These are phyloP conservation scores for Glyptemys insculpta DNA, from an alignment of 2,797 vertebrate genomes.

Conservation along the genomic window DNA sequence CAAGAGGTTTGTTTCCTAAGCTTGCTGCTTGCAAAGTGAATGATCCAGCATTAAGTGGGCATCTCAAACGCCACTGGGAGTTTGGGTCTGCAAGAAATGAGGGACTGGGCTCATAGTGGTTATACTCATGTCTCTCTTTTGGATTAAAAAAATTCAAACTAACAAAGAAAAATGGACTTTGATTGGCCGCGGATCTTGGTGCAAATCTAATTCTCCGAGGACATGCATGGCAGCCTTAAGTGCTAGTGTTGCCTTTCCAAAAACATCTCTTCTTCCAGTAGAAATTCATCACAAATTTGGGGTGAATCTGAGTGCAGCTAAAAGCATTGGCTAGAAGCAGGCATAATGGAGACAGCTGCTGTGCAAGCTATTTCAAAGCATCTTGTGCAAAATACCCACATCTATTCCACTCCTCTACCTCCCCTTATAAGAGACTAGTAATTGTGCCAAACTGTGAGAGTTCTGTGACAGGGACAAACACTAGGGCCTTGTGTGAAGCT, in stretches of 20 bases:
- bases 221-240: constrained; percentile 6
- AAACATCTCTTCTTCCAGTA: not conserved
- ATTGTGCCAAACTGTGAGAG: not conserved
- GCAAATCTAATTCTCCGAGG: constrained; percentile 28
- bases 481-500: not conserved
- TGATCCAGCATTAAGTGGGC: not conserved
- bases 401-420: not conserved
- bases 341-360: not conserved
- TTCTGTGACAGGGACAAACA: not conserved
- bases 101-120: not conserved
- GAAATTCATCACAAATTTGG: constrained; percentile 4
- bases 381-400: not conserved
- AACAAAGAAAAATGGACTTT: not conserved
- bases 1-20: not conserved
- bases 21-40: not conserved
- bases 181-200: constrained; percentile 18
- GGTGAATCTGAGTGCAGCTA: constrained; percentile 33
- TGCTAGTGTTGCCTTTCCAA: not conserved
- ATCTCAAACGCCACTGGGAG: not conserved
- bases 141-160: constrained; percentile 28
- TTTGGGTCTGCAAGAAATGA: not conserved
- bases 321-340: not conserved
- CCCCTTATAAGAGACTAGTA: not conserved
- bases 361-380: not conserved
- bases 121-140: not conserved